Conservation (phyloP, 1,140 invertebrate species). For the Neodiprion pinetum region DNA sequence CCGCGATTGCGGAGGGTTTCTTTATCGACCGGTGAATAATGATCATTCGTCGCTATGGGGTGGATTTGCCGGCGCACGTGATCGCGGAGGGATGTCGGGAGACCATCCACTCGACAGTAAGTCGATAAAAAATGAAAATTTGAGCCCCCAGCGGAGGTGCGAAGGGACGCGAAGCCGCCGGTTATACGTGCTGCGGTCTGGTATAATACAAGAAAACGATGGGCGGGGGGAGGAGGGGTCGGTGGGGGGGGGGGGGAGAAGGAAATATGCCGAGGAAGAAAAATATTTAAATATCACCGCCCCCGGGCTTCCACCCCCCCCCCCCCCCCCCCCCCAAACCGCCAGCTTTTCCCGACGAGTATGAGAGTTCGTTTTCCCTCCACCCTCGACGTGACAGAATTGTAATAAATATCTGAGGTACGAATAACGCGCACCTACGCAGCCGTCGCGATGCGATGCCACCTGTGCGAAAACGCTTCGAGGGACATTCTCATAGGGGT, state of each 20-base stretch:
- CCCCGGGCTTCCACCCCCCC: not conserved
- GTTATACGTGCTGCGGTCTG: not conserved
- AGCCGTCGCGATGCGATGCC: slow-evolving; percentile 18
- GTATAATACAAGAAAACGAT: slow-evolving; percentile 18
- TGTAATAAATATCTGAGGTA: slow-evolving; percentile 40
- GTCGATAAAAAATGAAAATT: slow-evolving; percentile 8
- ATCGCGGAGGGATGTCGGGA: no score
- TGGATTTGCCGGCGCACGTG: no score
- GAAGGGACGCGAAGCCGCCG: not conserved
- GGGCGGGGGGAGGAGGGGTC: slow-evolving; percentile 8
- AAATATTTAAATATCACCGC: slow-evolving; percentile 9
- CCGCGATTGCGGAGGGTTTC: no score
- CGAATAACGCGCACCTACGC: no score
- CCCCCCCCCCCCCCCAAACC: not conserved
- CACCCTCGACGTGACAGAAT: slow-evolving; percentile 31
- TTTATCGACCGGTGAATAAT: no score
- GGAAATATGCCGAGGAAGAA: slow-evolving; percentile 19
- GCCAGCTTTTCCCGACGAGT: not conserved
- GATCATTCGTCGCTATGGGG: no score
- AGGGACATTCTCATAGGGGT: slow-evolving; percentile 17
- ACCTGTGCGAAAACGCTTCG: not conserved
- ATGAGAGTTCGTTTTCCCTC: slow-evolving; percentile 5
- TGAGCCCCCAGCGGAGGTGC: not conserved
- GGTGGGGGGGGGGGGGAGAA: not conserved
- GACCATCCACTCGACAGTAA: not conserved